phyloP scores from a whole-genome alignment of 2,888 invertebrate genomes.

The Elegia similella region DNA sequence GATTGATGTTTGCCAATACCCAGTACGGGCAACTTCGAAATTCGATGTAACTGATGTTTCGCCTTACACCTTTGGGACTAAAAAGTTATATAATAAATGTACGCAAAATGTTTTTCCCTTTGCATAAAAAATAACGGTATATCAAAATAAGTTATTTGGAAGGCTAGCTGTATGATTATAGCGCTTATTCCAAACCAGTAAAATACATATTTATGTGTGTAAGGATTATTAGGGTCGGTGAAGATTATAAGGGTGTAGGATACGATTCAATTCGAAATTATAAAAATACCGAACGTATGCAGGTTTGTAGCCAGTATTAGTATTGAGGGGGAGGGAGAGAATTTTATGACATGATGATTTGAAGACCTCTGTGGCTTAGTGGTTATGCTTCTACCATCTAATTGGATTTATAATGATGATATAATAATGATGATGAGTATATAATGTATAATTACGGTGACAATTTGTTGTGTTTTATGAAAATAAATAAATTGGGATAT shows the following conservation, averaged over 20 bases:
- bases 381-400: too few species aligned
- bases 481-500: too few species aligned
- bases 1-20: slow-evolving; percentile 52
- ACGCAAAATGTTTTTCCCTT: slow-evolving; percentile 31
- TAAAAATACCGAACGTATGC: slow-evolving; percentile 2
- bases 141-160: slow-evolving; percentile 23
- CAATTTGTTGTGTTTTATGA: too few species aligned
- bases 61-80: slow-evolving; percentile 36
- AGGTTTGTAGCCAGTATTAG: too few species aligned
- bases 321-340: too few species aligned
- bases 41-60: slow-evolving; percentile 31
- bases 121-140: slow-evolving; percentile 19
- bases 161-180: slow-evolving; percentile 18
- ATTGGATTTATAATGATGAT: too few species aligned
- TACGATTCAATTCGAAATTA: slow-evolving; percentile 11
- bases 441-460: too few species aligned
- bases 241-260: slow-evolving; percentile 16
- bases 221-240: slow-evolving; percentile 11
- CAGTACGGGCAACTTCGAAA: slow-evolving; percentile 32
- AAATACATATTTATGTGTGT: slow-evolving; percentile 6
- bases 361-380: too few species aligned
- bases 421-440: too few species aligned
- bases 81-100: slow-evolving; percentile 44
- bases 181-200: slow-evolving; percentile 8
- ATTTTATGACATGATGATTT: too few species aligned